phyloP scores from a whole-genome alignment of 2,797 vertebrate genomes.

The Ibycter americanus region DNA sequence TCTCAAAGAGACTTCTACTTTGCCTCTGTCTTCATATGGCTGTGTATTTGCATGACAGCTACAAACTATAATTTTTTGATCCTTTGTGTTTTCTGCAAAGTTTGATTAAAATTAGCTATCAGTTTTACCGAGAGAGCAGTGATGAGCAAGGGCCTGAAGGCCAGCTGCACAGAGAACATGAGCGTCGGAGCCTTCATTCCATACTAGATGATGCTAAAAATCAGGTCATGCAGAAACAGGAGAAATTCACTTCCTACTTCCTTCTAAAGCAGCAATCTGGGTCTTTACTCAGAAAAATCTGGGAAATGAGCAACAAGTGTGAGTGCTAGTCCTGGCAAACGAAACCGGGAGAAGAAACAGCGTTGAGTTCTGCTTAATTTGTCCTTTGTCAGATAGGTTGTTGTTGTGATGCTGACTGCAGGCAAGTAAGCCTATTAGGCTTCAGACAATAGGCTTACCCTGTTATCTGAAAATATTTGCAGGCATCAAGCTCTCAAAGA shows the following conservation, averaged over 20 bases:
- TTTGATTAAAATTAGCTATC: neutral
- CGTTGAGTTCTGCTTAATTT: neutral
- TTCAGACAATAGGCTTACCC: neutral
- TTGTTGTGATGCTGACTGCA: neutral
- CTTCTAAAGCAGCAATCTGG: neutral
- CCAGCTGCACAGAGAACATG: accelerated
- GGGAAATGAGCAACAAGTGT: neutral
- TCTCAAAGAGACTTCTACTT: neutral
- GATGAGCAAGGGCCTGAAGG: neutral
- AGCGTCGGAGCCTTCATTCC: neutral
- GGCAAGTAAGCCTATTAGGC: neutral
- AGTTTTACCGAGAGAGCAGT: neutral
- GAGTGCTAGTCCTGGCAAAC: neutral
- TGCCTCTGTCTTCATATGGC: neutral
- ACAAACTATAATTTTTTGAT: neutral
- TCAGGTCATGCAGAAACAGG: neutral
- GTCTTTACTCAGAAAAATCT: neutral
- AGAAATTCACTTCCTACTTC: neutral
- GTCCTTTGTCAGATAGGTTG: neutral
- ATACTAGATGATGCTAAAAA: neutral
- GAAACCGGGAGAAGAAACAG: neutral
- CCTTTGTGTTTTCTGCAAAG: neutral
- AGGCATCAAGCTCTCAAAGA: neutral
- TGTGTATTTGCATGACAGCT: neutral
- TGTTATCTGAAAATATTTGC: neutral